phyloP scores from a whole-genome alignment of 2,888 invertebrate genomes.

The Nysson spinosus region DNA sequence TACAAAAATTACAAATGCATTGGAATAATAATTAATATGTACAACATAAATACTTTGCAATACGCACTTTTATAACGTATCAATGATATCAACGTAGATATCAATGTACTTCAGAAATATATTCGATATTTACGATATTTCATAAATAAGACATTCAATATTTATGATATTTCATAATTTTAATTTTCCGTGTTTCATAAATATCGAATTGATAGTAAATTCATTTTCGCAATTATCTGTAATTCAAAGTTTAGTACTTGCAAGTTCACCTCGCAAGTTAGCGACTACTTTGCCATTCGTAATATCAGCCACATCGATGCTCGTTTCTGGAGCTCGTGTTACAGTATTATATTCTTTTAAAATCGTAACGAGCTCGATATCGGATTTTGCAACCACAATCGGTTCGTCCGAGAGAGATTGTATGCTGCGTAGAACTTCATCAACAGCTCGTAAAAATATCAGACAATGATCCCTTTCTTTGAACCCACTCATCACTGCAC shows the following conservation, averaged over 20 bases:
- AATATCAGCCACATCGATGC: conserved; percentile 25
- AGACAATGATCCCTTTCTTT: conserved; percentile 54
- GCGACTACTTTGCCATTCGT: conserved; percentile 9
- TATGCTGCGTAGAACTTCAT: conserved; percentile 58
- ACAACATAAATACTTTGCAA: conserved; percentile 36
- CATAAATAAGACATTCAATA: too few relatives aligned
- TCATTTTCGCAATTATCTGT: too few relatives aligned
- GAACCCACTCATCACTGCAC: conserved; percentile 61
- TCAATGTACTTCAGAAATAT: conserved; percentile 8
- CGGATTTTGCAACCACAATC: conserved; percentile 60
- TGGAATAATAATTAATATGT: conserved; percentile 32
- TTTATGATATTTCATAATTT: too few relatives aligned
- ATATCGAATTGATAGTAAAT: too few relatives aligned
- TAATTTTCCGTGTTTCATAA: too few relatives aligned
- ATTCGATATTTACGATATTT: too few relatives aligned
- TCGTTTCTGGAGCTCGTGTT: conserved; percentile 14
- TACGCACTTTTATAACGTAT: conserved; percentile 44
- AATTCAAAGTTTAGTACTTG: conserved; percentile 49
- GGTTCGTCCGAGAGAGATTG: conserved; percentile 56
- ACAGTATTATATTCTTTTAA: conserved; percentile 41
- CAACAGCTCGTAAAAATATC: conserved; percentile 60
- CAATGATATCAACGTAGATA: conserved; percentile 30
- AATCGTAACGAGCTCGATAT: conserved; percentile 59
- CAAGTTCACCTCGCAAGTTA: conserved; percentile 12
- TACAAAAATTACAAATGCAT: conserved; percentile 16